Evolutionary conservation across 2,113 vertebrate genomes (phyloP), one percentile per base, ranked within the genome.

Genomic region (Ptyas mucosa): DNA sequence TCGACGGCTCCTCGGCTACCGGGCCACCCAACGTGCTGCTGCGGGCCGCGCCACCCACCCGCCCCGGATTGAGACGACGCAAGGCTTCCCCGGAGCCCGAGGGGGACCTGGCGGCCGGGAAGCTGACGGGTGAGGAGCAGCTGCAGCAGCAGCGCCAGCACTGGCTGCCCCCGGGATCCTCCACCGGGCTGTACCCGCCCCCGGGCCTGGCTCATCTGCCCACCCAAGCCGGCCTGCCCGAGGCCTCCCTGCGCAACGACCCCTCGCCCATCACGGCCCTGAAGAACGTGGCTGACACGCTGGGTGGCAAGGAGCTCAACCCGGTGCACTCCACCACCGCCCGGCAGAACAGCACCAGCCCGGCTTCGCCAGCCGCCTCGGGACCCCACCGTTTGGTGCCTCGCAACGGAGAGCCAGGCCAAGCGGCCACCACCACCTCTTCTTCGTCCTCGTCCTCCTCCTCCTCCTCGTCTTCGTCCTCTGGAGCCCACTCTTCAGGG

Each of bases 211-310:
- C 97, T 10, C 97, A 97, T 92, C 20, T 53, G 11, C 20, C 97
- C 95, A 89, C 96, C 91, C 0, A 92, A 34, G 92, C 26, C 3
- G 4, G 96, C 95, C 20, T 96, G 89, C 87, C 93, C 43, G 10
- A 96, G 97, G 4, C 98, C 39, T 96, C 96, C 26, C 86, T 97
- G 94, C 93, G 98, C 94, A 95, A 97, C 94, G 98, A 96, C 92
- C 98, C 98, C 87, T 98, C 97, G 0, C 97, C 96, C 91, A 99
- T 99, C 95, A 97, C 97, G 0, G 97, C 98, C 0, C 98, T 99
- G 64, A 99, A 99, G 97, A 98, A 98, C 0, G 98, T 98, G 92
- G 97, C 98, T 0, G 98, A 99, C 95, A 98, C 98, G 46, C 96
- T 98, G 61, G 98, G 97, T 3, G 75, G 46, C 85, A 97, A 98